Evolutionary conservation across 2,888 invertebrate species (phyloP).

Genomic region (Erebia ligea): DNA sequence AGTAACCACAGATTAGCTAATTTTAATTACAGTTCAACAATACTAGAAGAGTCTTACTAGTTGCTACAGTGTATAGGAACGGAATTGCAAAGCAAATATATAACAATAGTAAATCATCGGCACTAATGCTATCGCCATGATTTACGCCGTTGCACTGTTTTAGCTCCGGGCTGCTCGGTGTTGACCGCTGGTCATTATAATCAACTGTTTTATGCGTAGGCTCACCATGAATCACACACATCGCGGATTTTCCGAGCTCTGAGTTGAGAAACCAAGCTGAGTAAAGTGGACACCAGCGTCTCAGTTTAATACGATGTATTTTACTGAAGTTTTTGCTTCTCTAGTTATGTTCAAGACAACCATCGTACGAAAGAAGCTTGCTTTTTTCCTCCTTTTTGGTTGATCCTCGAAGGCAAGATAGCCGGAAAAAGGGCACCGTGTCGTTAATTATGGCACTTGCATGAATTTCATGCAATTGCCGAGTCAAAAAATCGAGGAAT

Average conservation of each 20-base stretch:
- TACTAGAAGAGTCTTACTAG: slow-evolving; percentile 28
- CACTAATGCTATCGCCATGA: slow-evolving; percentile 48
- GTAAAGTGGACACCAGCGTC: no score
- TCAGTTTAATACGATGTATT: no score
- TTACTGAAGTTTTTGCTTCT: no score
- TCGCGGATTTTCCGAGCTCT: no score
- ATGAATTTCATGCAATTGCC: no score
- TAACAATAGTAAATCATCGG: slow-evolving; percentile 46
- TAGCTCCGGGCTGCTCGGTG: slow-evolving; percentile 51
- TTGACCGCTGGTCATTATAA: slow-evolving; percentile 58
- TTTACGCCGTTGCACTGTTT: slow-evolving; percentile 56
- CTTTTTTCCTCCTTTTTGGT: no score
- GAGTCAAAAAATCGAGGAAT: neutral
- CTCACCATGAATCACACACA: slow-evolving; percentile 41
- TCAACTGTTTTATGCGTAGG: slow-evolving; percentile 47
- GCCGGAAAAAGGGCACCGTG: no score
- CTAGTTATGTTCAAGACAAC: no score
- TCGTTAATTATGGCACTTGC: no score
- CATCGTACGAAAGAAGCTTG: no score
- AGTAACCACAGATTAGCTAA: slow-evolving; percentile 1
- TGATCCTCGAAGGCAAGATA: no score
- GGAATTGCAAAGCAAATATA: slow-evolving; percentile 32
- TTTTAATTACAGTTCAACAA: slow-evolving; percentile 25
- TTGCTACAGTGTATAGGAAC: neutral
- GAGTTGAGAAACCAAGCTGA: neutral